Evolutionary conservation across 1,140 invertebrate genomes (phyloP), one percentile per base, ranked within the genome.

Genomic region (Drepana arcuata): DNA sequence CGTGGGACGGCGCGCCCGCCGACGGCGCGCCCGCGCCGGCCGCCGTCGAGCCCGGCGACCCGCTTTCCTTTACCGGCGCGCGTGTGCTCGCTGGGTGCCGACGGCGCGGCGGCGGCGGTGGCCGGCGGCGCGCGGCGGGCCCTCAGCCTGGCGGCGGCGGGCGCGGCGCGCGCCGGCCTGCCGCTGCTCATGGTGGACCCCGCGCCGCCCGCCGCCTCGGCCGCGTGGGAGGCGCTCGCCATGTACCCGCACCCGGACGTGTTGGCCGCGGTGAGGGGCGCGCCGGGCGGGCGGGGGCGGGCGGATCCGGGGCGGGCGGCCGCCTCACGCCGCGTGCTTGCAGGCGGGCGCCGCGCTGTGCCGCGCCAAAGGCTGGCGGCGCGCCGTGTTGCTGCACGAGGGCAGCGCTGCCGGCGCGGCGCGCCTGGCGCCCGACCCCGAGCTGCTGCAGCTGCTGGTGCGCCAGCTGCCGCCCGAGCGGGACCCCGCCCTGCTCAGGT

Each of bases 311-410:
- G 12, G 41, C 34, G 1, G 39, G 43, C 2, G 1, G 6, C 11
- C 7, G 4, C 10, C 7, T 14, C 7, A 21, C 18, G 18, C 7
- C 1, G 11, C 9, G 29, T 14, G 13, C 13, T n/a, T n/a, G 15
- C 45, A 68, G 61, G 64, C 64, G 11, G 59, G 51, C 28, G 57
- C 43, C 24, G 64, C 50, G 15, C 53, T 79, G 41, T 57, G 52
- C 30, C 30, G 32, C 33, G 69, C 53, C 0, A 79, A 79, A 35
- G 69, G 60, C n/a, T 75, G 74, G 74, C 30, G 32, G 32, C 41
- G 53, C 29, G 66, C 61, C 7, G 71, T 67, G 48, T 40, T 75
- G 37, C 49, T 79, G 48, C 69, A 79, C 55, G 67, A 48, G 34
- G 67, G 58, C 14, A 58, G 59, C 26, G 69, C 66, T n/a, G 29